phyloP scores from a whole-genome alignment of 2,113 vertebrate species.

The Tringa solitaria region DNA sequence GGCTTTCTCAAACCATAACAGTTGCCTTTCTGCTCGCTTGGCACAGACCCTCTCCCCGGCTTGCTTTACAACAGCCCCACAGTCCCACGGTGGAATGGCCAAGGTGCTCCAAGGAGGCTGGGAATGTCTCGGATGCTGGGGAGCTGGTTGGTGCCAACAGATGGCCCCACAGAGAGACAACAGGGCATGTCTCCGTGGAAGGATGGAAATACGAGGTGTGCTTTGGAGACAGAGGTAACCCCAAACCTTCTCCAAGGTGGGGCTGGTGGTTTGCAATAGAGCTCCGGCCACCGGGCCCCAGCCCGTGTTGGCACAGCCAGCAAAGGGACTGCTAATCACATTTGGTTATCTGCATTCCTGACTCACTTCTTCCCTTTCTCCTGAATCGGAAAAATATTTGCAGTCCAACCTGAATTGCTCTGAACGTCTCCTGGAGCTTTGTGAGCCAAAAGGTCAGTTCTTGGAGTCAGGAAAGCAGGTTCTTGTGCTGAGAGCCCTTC shows the following conservation, averaged over 20 bases:
- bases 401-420: not conserved
- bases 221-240: not conserved
- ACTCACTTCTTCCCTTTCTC: constrained; percentile 27
- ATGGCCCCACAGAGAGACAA: not conserved
- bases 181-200: not conserved
- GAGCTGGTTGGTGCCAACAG: not conserved
- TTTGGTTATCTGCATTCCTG: not conserved
- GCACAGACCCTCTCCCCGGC: rapidly evolving
- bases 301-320: not conserved
- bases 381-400: not conserved
- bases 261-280: not conserved
- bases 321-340: not conserved
- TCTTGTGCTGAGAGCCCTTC: not conserved
- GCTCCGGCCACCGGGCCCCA: not conserved
- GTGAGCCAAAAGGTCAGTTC: not conserved
- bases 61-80: not conserved
- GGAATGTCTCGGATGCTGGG: not conserved
- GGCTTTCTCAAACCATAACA: too few species aligned
- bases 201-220: not conserved
- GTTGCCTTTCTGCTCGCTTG: not conserved
- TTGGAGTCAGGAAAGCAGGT: not conserved
- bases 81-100: rapidly evolving
- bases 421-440: not conserved
- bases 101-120: not conserved
- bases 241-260: not conserved